Percentiles rank a stretch among this genome's conserved stretches.
Evolutionary conservation across 2,113 vertebrate genomes (phyloP).

Genomic region (Theristicus caerulescens): DNA sequence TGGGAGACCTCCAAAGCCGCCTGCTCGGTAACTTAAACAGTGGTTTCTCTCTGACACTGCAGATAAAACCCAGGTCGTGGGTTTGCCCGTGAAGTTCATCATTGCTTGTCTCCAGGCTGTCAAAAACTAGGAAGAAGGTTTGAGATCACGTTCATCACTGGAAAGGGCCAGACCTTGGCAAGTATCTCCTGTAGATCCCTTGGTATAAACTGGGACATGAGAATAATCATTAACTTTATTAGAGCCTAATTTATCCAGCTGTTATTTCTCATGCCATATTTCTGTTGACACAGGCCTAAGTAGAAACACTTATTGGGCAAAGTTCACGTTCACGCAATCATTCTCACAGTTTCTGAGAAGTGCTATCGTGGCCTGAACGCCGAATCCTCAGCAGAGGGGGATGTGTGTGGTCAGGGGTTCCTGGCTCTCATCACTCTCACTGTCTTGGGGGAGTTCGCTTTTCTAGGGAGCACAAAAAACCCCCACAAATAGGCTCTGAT

Average conservation of each 20-base stretch:
- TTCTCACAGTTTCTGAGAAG: background rate
- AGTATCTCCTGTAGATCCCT: background rate
- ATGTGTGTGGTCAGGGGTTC: background rate
- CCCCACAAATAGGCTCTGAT: background rate
- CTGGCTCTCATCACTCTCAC: background rate
- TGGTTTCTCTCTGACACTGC: background rate
- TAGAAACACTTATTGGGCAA: conserved; percentile 5
- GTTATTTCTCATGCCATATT: conserved; percentile 18
- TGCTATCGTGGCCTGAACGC: background rate
- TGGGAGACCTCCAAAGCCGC: background rate
- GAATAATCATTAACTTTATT: conserved; percentile 61
- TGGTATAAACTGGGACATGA: background rate
- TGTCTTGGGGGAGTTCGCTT: background rate
- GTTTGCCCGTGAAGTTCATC: background rate
- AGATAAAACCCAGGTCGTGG: background rate
- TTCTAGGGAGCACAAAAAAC: background rate
- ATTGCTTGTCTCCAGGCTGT: background rate
- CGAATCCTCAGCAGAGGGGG: background rate
- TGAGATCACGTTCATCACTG: background rate
- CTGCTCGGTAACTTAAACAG: background rate
- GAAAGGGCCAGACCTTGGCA: background rate
- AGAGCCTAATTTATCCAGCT: conserved; percentile 35
- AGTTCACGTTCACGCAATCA: background rate
- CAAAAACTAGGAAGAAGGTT: background rate
- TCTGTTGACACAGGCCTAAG: conserved; percentile 38